Conservation (phyloP, 1,140 invertebrate species). For the Atta cephalotes region DNA sequence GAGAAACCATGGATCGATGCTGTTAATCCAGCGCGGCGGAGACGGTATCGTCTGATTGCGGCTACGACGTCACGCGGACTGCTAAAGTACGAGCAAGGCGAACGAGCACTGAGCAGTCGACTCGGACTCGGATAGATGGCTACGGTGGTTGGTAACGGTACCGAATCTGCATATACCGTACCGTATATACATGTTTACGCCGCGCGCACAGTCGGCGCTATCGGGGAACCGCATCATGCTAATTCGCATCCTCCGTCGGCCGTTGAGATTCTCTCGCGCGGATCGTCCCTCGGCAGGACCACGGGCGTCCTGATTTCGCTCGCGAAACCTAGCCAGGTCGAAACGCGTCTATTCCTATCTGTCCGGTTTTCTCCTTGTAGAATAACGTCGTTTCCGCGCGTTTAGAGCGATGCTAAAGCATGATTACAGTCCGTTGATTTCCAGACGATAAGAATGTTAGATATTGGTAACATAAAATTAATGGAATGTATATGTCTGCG, state of each 20-base stretch:
- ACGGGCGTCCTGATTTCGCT: slow-evolving; percentile 49
- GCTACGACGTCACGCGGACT: slow-evolving; percentile 56
- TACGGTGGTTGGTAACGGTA: slow-evolving; percentile 73
- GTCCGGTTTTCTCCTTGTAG: slow-evolving; percentile 31
- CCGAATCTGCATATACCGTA: slow-evolving; percentile 70
- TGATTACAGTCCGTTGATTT: neutral
- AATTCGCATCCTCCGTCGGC: slow-evolving; percentile 63
- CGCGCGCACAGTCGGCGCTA: slow-evolving; percentile 56
- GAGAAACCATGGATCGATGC: slow-evolving; percentile 59
- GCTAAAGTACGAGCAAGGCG: slow-evolving; percentile 48
- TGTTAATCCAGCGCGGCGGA: slow-evolving; percentile 51
- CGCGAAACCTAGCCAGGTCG: slow-evolving; percentile 30
- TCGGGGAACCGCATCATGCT: slow-evolving; percentile 70
- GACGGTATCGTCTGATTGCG: slow-evolving; percentile 56
- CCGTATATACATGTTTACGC: slow-evolving; percentile 45
- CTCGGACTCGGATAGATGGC: slow-evolving; percentile 64
- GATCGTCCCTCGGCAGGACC: slow-evolving; percentile 57
- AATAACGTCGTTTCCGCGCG: slow-evolving; percentile 5
- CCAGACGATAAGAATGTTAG: neutral
- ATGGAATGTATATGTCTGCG: neutral
- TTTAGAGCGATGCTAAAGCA: neutral
- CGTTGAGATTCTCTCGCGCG: slow-evolving; percentile 57
- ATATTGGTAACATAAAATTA: neutral
- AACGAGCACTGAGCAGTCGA: slow-evolving; percentile 58
- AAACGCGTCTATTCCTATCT: slow-evolving; percentile 36